Percentiles rank a stretch among this genome's conserved stretches.
These are phyloP conservation scores for Gryllus longicercus DNA, from an alignment of 2,888 invertebrate species.

Conservation along the genomic window DNA sequence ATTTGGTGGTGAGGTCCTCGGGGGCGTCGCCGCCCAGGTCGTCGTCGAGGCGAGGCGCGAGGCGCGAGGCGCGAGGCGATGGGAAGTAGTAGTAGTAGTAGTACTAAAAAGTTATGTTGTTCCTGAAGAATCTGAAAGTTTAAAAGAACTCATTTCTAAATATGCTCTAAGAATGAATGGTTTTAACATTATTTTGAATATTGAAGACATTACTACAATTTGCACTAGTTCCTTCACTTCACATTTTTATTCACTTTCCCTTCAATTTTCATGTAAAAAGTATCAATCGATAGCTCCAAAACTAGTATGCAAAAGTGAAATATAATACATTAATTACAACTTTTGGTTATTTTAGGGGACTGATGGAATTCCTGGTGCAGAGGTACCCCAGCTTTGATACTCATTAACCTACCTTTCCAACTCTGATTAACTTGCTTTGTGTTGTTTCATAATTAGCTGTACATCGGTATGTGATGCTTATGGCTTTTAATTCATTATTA, in stretches of 20 bases:
- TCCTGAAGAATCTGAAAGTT: no score
- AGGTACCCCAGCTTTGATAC: conserved; percentile 56
- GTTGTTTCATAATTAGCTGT: conserved; percentile 25
- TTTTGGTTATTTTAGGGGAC: conserved; percentile 69
- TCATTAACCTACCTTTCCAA: conserved; percentile 27
- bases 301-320: conserved; percentile 19
- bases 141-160: no score
- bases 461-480: conserved; percentile 24
- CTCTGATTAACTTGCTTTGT: conserved; percentile 29
- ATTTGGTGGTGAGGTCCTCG: conserved; percentile 65
- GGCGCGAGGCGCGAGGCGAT: no score
- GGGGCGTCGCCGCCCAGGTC: conserved; percentile 57
- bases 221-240: no score
- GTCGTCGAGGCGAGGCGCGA: no score
- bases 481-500: conserved; percentile 23
- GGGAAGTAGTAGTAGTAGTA: no score
- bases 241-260: not conserved
- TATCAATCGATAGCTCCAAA: conserved; percentile 10
- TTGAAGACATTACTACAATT: no score
- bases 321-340: conserved; percentile 32
- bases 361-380: conserved; percentile 88
- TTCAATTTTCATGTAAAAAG: not conserved
- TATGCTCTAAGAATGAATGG: no score
- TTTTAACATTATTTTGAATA: no score
- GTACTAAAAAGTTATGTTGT: no score